Base-by-base conservation (phyloP, 2,113 vertebrate species). In the Oryzias curvinotus region DNA sequence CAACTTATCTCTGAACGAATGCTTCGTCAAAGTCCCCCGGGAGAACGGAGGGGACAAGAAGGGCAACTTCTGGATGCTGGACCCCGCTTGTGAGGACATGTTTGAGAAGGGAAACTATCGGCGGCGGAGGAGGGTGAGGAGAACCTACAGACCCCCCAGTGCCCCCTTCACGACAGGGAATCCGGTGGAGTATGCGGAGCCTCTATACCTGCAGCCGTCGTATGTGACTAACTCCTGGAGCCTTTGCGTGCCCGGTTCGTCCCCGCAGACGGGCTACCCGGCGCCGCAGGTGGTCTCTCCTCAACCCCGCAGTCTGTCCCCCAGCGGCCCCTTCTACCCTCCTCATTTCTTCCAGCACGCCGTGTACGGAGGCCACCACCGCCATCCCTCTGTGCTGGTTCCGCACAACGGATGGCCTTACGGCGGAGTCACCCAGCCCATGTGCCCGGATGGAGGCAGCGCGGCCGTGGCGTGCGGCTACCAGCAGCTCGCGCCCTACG, bases 1-100 rank as follows among this genome's bases (percentile, higher is more conserved):
- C 88, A 94, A 93, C 64, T 81, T 96, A 36, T 95, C 93, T 62
- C 86, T 94, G 26, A 93, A 95, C 60, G 87, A 91, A 48, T 95
- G 93, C 43, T 95, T 95, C 78, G 52, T 90, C 5, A 93, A 92
- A 61, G 81, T 93, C 17, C 92, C 93, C 53, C 77, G 89, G 17
- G 82, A 88, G 4, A 65, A 25, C 52, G 51, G 62, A 0, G 80
- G 53, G 2, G 74, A 86, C 58, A 59, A 73, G 49, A 93, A 91
- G 62, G 92, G 93, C 15, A 89, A 91, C 57, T 88, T 86, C 44
- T 94, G 93, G 94, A 82, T 67, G 13, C 76, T 95, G 65, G 92
- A 94, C 21, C 91, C 92, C 0, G 87, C 92, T 0, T 95, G 90
- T 62, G 89, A 83, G 1, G 88, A 90, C 68, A 92, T 91, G 92